Evolutionary conservation across 2,888 invertebrate genomes (phyloP), one percentile per base, ranked within the genome.

Genomic region (Microctonus brassicae): DNA sequence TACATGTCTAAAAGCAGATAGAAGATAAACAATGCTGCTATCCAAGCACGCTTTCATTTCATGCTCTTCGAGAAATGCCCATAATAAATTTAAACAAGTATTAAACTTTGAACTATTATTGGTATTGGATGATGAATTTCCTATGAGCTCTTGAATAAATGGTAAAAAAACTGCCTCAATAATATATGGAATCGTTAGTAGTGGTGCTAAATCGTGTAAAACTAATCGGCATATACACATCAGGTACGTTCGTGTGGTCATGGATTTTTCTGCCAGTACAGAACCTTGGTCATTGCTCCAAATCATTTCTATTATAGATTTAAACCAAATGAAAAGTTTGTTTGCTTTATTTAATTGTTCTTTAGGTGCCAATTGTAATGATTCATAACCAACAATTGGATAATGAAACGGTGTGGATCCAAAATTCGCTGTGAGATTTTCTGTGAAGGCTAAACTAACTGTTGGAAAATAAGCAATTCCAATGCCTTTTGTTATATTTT

Each of bases 381-480:
- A 91, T n/a, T 89, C 88, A 82, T 89, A 95, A 0, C 92, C 92
- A 1, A 90, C 88, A 4, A 94, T 88, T 0, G 94, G 94, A 84
- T 93, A 93, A 57, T 91, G 91, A 75, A 90, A 86, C 0, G 93
- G 93, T 1, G 90, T 90, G 34, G 90, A 90, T 55, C 96, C 96
- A 83, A 95, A 96, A 86, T 95, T 95, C 0, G 93, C 94, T 70
- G 93, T 92, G 0, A 95, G 85, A 77, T 92, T 93, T 84, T 95
- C 95, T 58, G 92, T 92, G 84, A 92, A 92, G 0, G 94, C 94
- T 39, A 96, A 84, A 20, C 94, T 95, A 0, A 95, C 92, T 0
- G 95, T 93, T 0, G 95, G 95, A 84, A 94, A 95, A 82, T 95
- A 95, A 0, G 93, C 93, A 1, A 93, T 88, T 0, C 94, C 94